Base-by-base conservation (phyloP, 2,888 invertebrate genomes). In the Agrochola litura region DNA sequence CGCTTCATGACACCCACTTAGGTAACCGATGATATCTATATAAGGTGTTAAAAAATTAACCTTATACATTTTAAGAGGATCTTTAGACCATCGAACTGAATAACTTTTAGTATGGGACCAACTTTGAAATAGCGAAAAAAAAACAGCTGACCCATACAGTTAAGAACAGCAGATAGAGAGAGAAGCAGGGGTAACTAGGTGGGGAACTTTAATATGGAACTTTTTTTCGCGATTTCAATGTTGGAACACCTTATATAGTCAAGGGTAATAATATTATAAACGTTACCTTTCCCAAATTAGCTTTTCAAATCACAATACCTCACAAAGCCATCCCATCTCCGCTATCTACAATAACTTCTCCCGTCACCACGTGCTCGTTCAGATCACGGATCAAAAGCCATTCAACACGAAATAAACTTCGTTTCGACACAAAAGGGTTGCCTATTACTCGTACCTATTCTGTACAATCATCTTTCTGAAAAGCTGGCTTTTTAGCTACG, bases 351-450 rank as follows among this genome's bases (percentile, higher is more conserved):
- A 80, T 86, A 66, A 68, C 46, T 76, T 66, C 19, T 52, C 37
- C 66, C n/a, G 56, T 14, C 68, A 25, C 70, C 82, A 79, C 65
- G 61, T 86, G 83, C 69, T 73, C 69, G 82, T 85, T 69, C 86
- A 75, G 65, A 77, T 78, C 46, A 75, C 56, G 66, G 64, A 82
- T 79, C 80, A 68, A 80, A 61, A 73, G 76, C 73, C 14, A 81
- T 87, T 87, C 73, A 79, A 69, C 61, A 25, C 41, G 46, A 66
- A 76, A 71, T 74, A 86, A 86, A 84, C 76, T 88, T 88, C 77
- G 82, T 88, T 84, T 78, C n/a, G 22, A 66, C 65, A 86, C 77
- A 84, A 86, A 86, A 76, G 66, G 70, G 61, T 70, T 49, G 16
- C 73, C 75, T 76, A 78, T 86, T 75, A 73, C 70, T 22, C 58